Evolutionary conservation across 2,797 vertebrate genomes (phyloP).

Genomic region (Odontamblyopus lacepedii): DNA sequence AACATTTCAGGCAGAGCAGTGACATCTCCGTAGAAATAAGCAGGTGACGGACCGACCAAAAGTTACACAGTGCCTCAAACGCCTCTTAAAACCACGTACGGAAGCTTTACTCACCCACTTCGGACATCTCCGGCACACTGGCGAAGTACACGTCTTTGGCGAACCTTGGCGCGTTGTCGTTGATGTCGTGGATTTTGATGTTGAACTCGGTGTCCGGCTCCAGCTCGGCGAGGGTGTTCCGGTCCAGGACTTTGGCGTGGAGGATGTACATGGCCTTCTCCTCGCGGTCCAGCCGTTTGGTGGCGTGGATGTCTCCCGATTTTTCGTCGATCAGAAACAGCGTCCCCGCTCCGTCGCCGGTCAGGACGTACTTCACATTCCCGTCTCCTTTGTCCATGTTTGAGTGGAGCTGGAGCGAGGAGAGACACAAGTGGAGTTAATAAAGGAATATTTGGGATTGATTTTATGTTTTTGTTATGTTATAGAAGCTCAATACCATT

Average conservation of each 20-base stretch:
- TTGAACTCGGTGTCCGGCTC: conserved; percentile 96
- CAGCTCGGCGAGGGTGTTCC: conserved; percentile 87
- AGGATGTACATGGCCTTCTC: conserved; percentile 93
- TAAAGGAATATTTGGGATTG: too few species aligned
- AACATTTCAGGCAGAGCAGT: too few species aligned
- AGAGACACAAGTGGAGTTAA: neutral
- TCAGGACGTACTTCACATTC: conserved; percentile 92
- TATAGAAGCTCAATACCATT: too few species aligned
- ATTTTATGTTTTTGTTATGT: too few species aligned
- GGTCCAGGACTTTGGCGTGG: conserved; percentile 91
- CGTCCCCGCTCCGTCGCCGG: conserved; percentile 92
- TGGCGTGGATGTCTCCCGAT: conserved; percentile 96
- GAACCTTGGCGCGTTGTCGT: conserved; percentile 96
- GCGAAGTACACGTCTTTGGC: conserved; percentile 88
- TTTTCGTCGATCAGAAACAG: conserved; percentile 96
- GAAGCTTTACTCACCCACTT: conserved; percentile 85
- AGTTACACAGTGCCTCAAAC: too few species aligned
- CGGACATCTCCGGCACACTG: conserved; percentile 94
- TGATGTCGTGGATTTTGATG: conserved; percentile 99
- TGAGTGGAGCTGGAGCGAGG: conserved; percentile 87
- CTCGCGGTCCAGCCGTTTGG: conserved; percentile 94
- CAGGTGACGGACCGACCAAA: too few species aligned
- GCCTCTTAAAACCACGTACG: too few species aligned
- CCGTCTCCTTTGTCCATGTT: conserved; percentile 96
- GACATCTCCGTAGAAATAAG: too few species aligned